phyloP scores from a whole-genome alignment of 2,113 vertebrate species.

The Oriolus oriolus region DNA sequence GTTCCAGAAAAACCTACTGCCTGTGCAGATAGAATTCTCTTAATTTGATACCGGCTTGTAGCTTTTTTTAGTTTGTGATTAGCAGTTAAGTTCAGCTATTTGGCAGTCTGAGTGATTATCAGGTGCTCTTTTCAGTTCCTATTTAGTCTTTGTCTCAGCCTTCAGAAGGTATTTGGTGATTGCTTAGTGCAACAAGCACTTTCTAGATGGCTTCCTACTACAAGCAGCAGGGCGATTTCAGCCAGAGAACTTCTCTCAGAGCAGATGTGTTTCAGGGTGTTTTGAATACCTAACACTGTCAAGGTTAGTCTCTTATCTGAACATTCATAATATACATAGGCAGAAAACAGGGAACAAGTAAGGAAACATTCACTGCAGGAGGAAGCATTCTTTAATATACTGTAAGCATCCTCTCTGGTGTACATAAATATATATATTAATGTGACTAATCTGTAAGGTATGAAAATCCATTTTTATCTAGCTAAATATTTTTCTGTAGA shows the following conservation, averaged over 20 bases:
- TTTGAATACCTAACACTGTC: not conserved
- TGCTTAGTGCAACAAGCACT: slow-evolving; percentile 6
- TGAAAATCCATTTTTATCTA: not conserved
- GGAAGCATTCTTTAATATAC: not conserved
- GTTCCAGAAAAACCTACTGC: not conserved
- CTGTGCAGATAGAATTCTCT: not conserved
- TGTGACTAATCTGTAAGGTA: not conserved
- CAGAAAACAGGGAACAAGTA: not conserved
- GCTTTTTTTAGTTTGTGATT: not conserved
- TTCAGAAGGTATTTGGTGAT: slow-evolving; percentile 2
- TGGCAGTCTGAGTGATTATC: not conserved
- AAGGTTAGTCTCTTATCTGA: not conserved
- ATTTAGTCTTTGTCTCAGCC: not conserved
- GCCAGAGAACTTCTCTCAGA: slow-evolving; percentile 1
- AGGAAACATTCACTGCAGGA: not conserved
- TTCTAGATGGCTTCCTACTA: slow-evolving; percentile 5
- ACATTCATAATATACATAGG: not conserved
- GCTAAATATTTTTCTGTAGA: not conserved
- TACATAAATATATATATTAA: not conserved
- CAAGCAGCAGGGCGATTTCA: not conserved
- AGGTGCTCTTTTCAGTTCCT: not conserved
- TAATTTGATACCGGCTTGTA: not conserved
- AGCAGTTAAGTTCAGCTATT: not conserved
- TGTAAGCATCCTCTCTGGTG: not conserved
- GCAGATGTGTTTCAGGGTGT: not conserved